These are phyloP conservation scores for Sipunculus nudus DNA, from an alignment of 2,888 invertebrate species.

Conservation along the genomic window DNA sequence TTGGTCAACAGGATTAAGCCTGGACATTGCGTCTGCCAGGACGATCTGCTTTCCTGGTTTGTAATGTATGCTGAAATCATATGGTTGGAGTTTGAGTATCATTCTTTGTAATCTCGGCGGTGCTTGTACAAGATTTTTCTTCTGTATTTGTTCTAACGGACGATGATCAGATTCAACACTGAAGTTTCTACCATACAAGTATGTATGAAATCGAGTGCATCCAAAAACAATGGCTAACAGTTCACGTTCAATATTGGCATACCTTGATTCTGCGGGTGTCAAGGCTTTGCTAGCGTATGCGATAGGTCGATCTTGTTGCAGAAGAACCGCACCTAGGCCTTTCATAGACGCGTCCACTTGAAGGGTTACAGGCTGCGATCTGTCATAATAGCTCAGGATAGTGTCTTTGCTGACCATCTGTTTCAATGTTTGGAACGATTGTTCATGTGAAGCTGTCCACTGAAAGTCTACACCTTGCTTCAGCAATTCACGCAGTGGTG, in stretches of 20 bases:
- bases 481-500: constrained; percentile 32
- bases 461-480: constrained; percentile 27
- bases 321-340: constrained; percentile 36
- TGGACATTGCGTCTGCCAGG: no score
- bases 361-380: constrained; percentile 30
- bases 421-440: constrained; percentile 25
- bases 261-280: constrained; percentile 33
- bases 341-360: constrained; percentile 38
- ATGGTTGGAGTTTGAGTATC: background rate
- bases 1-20: no score
- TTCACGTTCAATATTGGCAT: constrained; percentile 33
- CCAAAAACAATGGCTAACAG: constrained; percentile 38
- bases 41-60: constrained; percentile 1
- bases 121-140: background rate
- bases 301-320: constrained; percentile 33
- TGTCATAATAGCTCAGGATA: constrained; percentile 33
- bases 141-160: background rate
- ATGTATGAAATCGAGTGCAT: constrained; percentile 31
- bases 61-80: background rate
- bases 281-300: constrained; percentile 35
- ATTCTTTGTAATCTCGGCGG: background rate
- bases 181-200: constrained; percentile 35
- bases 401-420: constrained; percentile 23
- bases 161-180: constrained; percentile 31
- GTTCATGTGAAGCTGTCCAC: constrained; percentile 35